Conservation (phyloP, 2,113 vertebrate species). For the Climacteris rufus region DNA sequence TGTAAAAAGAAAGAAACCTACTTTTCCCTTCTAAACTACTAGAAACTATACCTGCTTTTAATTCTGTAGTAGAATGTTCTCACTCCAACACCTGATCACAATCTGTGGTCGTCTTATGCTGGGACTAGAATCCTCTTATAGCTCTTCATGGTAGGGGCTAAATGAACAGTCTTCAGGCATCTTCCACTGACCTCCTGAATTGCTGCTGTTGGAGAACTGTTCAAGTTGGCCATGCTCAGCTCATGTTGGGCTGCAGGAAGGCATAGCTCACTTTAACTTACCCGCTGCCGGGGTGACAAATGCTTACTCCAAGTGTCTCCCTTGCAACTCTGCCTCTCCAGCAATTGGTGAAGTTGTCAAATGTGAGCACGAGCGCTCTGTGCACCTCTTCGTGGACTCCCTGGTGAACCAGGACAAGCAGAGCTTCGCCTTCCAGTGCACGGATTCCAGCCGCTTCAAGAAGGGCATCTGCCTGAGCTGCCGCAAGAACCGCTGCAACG, state of each 20-base stretch:
- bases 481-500: conserved; percentile 92
- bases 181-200: not conserved
- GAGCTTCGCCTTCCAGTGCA: conserved; percentile 93
- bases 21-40: not conserved
- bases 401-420: conserved; percentile 88
- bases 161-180: not conserved
- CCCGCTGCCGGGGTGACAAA: not conserved
- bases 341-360: conserved; percentile 86
- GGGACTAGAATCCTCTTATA: not conserved
- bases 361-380: conserved; percentile 91
- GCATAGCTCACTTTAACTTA: not conserved
- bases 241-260: not conserved
- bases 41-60: not conserved
- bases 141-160: not conserved
- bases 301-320: not conserved
- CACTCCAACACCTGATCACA: not conserved
- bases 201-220: not conserved
- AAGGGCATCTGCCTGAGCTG: conserved; percentile 97
- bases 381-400: conserved; percentile 94
- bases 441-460: conserved; percentile 87
- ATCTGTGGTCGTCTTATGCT: not conserved
- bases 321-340: conserved; percentile 24
- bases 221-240: fast-evolving
- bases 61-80: not conserved
- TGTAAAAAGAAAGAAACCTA: not conserved